These are phyloP conservation scores for Cepaea hortensis DNA, from an alignment of 2,888 invertebrate species.

Conservation along the genomic window DNA sequence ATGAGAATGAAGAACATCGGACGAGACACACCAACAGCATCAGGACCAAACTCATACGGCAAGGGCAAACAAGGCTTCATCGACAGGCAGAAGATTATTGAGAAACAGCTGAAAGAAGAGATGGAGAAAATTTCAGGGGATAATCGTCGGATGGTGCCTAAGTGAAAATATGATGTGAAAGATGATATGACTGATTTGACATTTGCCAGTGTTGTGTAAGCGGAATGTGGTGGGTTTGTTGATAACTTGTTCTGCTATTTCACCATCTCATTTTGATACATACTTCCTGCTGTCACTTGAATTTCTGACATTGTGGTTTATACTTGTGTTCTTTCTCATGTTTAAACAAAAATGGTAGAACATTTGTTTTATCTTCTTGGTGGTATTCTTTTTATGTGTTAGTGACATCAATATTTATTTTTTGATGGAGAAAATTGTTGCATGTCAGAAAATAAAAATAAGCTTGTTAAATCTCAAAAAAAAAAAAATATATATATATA, in stretches of 20 bases:
- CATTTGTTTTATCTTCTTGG: no score
- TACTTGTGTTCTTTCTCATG: no score
- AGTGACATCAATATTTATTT: no score
- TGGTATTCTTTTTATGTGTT: no score
- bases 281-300: background rate
- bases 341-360: no score
- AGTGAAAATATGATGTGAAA: background rate
- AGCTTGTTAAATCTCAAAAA: no score
- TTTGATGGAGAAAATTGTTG: no score
- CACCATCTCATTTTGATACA: background rate
- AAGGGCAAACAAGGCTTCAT: conserved; percentile 95
- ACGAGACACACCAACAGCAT: conserved; percentile 92
- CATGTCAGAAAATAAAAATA: no score
- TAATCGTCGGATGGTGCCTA: conserved; percentile 21
- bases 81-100: conserved; percentile 91
- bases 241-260: background rate
- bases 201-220: background rate
- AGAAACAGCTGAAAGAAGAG: conserved; percentile 85
- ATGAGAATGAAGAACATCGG: conserved; percentile 97
- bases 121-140: conserved; percentile 47
- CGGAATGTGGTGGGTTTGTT: background rate
- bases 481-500: no score
- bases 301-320: no score
- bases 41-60: conserved; percentile 94
- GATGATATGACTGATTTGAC: background rate